Base-by-base conservation (phyloP, 1,140 invertebrate species). In the Drosophila grimshawi region DNA sequence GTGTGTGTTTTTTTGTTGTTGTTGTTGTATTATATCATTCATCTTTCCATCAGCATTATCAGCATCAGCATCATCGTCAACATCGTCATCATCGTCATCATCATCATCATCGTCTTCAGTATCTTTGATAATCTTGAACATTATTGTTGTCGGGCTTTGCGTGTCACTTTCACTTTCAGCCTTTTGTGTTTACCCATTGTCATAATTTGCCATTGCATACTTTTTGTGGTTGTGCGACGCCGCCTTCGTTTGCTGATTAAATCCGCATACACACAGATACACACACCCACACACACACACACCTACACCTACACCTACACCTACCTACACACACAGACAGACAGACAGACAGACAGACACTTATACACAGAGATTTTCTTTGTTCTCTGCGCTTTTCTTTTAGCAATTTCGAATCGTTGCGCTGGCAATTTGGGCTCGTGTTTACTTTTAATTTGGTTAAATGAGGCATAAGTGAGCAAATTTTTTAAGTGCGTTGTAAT, bases 381-480 rank as follows among this genome's bases (percentile, higher is more conserved):
- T 82, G 65, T 68, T 60, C 62, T 61, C 43, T 72, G 49, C 65
- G 45, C 41, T 63, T 62, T 67, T 70, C 65, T 51, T 29, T 39
- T 61, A 57, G 51, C 63, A 67, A 65, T 81, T 66, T 78, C 72
- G 30, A 19, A 49, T 30, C 37, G 30, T 57, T 57, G 39, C 64
- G 33, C 7, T 76, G 72, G 62, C 65, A 64, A 80, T 76, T 72
- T 76, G 8, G 61, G 5, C 39, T 81, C 73, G 71, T 89, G 85
- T 89, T 89, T 89, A 89, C 86, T 89, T 89, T 89, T 89, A 89
- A 89, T 89, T 89, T 89, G 78, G 78, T 89, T 89, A 85, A 89
- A 89, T 88, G 85, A 89, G 85, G 85, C 85, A 83, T 89, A 82
- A 86, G 82, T 86, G 83, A 79, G 65, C 80, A 86, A 81, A 66